phyloP scores from a whole-genome alignment of 1,140 invertebrate genomes.

The Aphis gossypii region DNA sequence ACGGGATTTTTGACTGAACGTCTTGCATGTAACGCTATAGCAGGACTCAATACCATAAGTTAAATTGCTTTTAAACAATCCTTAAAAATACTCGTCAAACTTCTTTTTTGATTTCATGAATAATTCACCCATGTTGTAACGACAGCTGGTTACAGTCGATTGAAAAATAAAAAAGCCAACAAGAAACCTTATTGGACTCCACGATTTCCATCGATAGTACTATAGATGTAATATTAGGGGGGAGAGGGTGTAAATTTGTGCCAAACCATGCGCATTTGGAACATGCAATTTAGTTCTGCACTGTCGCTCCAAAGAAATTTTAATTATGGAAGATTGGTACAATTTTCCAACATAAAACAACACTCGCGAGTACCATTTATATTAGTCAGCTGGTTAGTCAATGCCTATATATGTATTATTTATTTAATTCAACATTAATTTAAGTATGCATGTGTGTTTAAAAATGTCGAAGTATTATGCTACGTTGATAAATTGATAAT shows the following conservation, averaged over 20 bases:
- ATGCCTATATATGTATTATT: neutral
- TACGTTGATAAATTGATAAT: neutral
- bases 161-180: neutral
- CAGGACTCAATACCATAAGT: neutral
- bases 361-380: neutral
- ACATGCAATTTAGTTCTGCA: neutral
- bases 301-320: neutral
- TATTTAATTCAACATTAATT: too few relatives aligned
- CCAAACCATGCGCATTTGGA: neutral
- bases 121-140: neutral
- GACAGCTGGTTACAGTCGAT: neutral
- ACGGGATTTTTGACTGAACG: neutral
- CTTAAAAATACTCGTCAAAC: neutral
- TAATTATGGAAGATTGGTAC: neutral
- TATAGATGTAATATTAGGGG: neutral
- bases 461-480: neutral
- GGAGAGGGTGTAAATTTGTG: neutral
- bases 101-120: constrained; percentile 43
- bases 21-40: neutral
- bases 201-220: neutral
- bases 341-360: neutral
- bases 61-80: constrained; percentile 39
- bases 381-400: neutral
- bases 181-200: neutral
- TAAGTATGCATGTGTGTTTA: neutral